Evolutionary conservation across 2,113 vertebrate species (phyloP).

Genomic region (Poecilia latipinna): DNA sequence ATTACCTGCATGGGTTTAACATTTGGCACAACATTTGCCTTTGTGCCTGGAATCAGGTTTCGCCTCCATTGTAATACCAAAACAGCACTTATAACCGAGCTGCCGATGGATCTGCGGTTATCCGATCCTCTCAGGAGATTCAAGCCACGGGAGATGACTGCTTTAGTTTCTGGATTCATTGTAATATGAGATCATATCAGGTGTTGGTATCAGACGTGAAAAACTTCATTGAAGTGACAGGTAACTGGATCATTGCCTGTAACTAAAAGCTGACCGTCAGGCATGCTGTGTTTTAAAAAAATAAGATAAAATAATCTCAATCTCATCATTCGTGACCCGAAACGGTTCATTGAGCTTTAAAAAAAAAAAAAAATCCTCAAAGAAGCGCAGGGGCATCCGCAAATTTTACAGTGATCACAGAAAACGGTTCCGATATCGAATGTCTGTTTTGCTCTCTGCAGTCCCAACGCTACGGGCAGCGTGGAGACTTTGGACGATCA

Average conservation of each 20-base stretch:
- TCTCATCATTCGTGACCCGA: background rate
- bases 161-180: slow-evolving; percentile 8
- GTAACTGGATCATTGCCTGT: slow-evolving; percentile 11
- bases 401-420: background rate
- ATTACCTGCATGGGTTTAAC: background rate
- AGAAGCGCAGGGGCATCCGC: background rate
- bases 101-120: background rate
- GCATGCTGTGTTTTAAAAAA: background rate
- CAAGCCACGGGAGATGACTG: background rate
- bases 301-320: background rate
- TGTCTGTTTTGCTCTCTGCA: slow-evolving; percentile 37
- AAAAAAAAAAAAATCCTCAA: background rate
- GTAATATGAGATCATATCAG: slow-evolving; percentile 3
- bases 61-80: background rate
- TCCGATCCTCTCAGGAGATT: slow-evolving; percentile 5
- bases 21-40: background rate
- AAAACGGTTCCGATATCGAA: background rate
- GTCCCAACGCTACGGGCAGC: slow-evolving; percentile 88
- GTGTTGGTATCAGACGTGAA: slow-evolving; percentile 10
- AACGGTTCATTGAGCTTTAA: no score
- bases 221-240: slow-evolving; percentile 13
- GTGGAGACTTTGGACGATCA: slow-evolving; percentile 89
- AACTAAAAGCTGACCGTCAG: slow-evolving; percentile 1
- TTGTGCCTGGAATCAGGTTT: background rate
- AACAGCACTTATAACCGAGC: background rate